These are phyloP conservation scores for Chauna torquata DNA, from an alignment of 2,113 vertebrate genomes.

Conservation along the genomic window DNA sequence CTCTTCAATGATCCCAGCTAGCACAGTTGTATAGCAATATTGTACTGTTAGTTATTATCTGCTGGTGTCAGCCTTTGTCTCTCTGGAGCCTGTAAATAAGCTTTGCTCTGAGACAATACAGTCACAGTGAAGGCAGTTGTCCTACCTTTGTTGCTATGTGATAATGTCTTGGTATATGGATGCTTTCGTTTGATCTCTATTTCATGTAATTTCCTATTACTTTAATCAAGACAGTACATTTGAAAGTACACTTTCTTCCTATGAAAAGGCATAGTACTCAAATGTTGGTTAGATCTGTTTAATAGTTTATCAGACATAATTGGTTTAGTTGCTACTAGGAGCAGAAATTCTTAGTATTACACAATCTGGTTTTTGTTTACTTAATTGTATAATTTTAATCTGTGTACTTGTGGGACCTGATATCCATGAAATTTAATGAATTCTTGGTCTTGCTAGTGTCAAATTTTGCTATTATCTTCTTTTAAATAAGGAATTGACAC, in stretches of 20 bases:
- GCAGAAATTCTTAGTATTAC: not conserved
- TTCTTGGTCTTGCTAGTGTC: not conserved
- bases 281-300: not conserved
- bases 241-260: not conserved
- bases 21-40: not conserved
- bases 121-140: not conserved
- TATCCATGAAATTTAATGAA: not conserved
- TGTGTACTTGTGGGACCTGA: not conserved
- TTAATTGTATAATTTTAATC: constrained; percentile 9
- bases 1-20: not conserved
- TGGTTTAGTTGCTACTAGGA: not conserved
- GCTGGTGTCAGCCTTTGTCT: not conserved
- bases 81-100: constrained; percentile 2
- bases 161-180: not conserved
- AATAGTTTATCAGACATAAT: not conserved
- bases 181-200: not conserved
- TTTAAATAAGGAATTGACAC: not conserved
- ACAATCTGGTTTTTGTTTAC: not conserved
- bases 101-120: not conserved
- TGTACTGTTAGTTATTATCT: constrained; percentile 22
- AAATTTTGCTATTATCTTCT: not conserved
- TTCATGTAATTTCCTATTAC: not conserved
- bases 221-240: not conserved
- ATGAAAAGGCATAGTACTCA: not conserved
- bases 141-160: not conserved